Evolutionary conservation across 2,888 invertebrate genomes (phyloP), one percentile per base, ranked within the genome.

Genomic region (Caenorhabditis virilis): DNA sequence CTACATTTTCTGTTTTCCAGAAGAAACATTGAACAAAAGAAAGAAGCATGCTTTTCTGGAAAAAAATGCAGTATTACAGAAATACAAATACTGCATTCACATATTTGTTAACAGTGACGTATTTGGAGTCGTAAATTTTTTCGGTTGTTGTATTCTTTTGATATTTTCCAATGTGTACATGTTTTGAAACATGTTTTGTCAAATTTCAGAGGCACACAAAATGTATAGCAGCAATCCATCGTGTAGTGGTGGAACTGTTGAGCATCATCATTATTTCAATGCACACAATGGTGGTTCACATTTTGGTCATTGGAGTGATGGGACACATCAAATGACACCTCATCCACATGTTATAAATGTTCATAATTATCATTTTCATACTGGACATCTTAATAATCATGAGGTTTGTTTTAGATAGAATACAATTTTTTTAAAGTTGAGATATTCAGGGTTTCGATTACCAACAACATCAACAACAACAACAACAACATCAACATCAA

Each of bases 331-430:
- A 5, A 9, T 13, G 20, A 16, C 47, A 7, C 36, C 30, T 9
- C 30, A 30, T 9, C 13, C 30, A 30, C 56, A 54, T 6, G 56
- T 62, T 15, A 62, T 62, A 18, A 62, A 62, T 49, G 62, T 62
- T 18, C 62, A 62, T 26, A 62, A 62, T n/a, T 62, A 62, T 57
- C 62, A 62, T 45, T 62, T 62, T 49, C 62, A 62, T 43, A 56
- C 62, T 1, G 51, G 51, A 9, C 22, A 13, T 36, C 11, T 33
- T 52, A 4, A 23, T 5, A 16, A 23, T 22, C 13, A n/a, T 51
- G 16, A n/a, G n/a, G n/a, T n/a, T n/a, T n/a, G n/a, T n/a, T n/a
- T n/a, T n/a, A n/a, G n/a, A n/a, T 9, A 30, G 30, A 30, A 30
- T 30, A 13, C 13, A 13, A 9, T 30, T 30, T 30, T 30, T 30